A percentile compares a stretch with the other conserved stretches of the same genome.
Evolutionary conservation across 2,888 invertebrate genomes (phyloP).

Genomic region (Lycophotia porphyrea): DNA sequence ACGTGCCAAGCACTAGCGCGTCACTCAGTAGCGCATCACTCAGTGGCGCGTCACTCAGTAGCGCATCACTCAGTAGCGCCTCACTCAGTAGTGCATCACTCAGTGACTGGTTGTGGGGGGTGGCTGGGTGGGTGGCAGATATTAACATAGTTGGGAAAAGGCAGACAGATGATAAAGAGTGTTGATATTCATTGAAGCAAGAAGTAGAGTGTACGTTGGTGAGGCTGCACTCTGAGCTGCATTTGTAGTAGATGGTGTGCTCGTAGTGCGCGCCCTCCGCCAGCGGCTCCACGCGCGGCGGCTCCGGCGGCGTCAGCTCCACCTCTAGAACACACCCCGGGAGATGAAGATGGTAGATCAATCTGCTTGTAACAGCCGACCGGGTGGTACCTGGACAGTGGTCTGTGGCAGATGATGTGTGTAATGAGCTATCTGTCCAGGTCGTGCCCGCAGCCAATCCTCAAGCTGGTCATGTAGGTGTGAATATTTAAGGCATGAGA

Average conservation of each 20-base stretch:
- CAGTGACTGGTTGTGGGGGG: neutral
- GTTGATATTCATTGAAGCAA: neutral
- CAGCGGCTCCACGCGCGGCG: neutral
- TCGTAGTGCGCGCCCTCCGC: constrained; percentile 1
- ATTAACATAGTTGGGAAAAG: neutral
- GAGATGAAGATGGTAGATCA: neutral
- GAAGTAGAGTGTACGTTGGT: constrained; percentile 4
- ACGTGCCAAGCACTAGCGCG: neutral
- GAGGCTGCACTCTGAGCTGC: constrained; percentile 11
- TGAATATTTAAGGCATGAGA: too few relatives aligned
- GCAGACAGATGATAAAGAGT: neutral
- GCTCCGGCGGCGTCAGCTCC: neutral
- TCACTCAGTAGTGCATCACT: neutral
- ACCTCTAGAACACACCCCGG: neutral
- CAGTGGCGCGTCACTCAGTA: too few relatives aligned
- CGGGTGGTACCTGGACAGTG: too few relatives aligned
- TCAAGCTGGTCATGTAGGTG: too few relatives aligned
- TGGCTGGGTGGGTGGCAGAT: too few relatives aligned
- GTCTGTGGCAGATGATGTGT: too few relatives aligned
- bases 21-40: neutral
- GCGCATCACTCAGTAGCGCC: neutral
- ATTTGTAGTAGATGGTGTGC: neutral
- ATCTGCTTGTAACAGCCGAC: too few relatives aligned
- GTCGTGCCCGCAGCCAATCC: neutral
- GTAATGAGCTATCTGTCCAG: too few relatives aligned